These are phyloP conservation scores for Drosophila tani DNA, from an alignment of 1,140 invertebrate genomes.

Conservation along the genomic window DNA sequence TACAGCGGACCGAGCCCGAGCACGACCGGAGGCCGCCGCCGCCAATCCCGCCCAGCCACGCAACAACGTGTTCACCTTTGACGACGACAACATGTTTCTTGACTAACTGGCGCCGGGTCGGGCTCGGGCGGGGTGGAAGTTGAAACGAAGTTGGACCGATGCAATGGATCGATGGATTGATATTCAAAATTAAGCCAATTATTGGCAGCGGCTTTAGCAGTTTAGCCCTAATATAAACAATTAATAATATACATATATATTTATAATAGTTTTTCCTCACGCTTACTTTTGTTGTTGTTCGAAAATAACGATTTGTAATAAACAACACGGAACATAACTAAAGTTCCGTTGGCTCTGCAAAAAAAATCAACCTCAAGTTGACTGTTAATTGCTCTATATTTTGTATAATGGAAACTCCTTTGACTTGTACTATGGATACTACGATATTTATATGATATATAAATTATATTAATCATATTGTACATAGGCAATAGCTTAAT, in stretches of 20 bases:
- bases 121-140: not conserved
- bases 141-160: conserved; percentile 3
- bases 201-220: conserved; percentile 39
- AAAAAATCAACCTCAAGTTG: conserved; percentile 19
- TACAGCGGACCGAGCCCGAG: conserved; percentile 5
- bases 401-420: conserved; percentile 40
- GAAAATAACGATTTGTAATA: conserved; percentile 56
- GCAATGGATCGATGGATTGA: conserved; percentile 17
- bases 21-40: conserved; percentile 13
- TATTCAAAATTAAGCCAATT: conserved; percentile 54
- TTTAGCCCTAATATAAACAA: conserved; percentile 48
- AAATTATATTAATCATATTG: conserved; percentile 16
- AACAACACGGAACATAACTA: conserved; percentile 18
- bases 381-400: conserved; percentile 26
- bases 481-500: conserved; percentile 24
- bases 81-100: conserved; percentile 80
- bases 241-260: conserved; percentile 41
- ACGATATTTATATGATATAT: conserved; percentile 26
- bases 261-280: conserved; percentile 58
- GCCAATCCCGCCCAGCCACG: conserved; percentile 40
- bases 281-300: conserved; percentile 65
- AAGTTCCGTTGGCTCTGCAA: conserved; percentile 34
- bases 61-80: conserved; percentile 79
- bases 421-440: conserved; percentile 35
- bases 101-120: conserved; percentile 51